Conservation (phyloP, 2,888 invertebrate genomes). For the Mantis religiosa region DNA sequence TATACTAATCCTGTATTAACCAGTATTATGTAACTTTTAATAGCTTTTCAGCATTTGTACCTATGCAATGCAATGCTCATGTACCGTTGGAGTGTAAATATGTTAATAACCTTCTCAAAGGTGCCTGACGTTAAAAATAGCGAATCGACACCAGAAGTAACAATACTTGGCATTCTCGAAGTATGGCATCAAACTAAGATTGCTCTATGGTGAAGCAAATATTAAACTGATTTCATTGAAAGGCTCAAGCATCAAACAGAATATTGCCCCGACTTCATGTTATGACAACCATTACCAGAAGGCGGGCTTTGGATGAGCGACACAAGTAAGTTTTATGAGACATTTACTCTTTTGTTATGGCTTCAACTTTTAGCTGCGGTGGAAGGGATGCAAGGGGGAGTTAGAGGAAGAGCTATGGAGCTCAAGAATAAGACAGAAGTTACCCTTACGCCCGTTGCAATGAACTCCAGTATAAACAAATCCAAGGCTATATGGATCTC, state of each 20-base stretch:
- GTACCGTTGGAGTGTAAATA: too few species aligned
- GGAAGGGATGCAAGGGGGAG: neutral
- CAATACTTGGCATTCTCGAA: neutral
- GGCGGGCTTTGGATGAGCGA: neutral
- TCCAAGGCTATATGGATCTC: conserved; percentile 11
- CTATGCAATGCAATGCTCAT: too few species aligned
- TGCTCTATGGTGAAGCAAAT: neutral
- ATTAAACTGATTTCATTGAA: conserved; percentile 12
- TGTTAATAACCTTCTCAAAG: neutral
- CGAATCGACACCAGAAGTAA: neutral
- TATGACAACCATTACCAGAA: neutral
- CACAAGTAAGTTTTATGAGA: conserved; percentile 19
- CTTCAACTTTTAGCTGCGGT: neutral
- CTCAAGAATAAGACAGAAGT: neutral
- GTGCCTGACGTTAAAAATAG: neutral
- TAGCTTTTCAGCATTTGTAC: too few species aligned
- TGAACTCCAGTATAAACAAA: conserved; percentile 18
- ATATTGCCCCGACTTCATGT: neutral
- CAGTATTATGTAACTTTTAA: too few species aligned
- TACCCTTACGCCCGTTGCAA: neutral
- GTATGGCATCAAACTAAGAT: neutral
- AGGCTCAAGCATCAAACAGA: neutral
- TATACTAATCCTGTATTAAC: too few species aligned
- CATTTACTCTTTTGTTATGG: conserved; percentile 20
- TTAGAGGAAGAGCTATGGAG: neutral